These are phyloP conservation scores for Dipus sagitta DNA, from an alignment of 2,797 vertebrate species.

Conservation along the genomic window DNA sequence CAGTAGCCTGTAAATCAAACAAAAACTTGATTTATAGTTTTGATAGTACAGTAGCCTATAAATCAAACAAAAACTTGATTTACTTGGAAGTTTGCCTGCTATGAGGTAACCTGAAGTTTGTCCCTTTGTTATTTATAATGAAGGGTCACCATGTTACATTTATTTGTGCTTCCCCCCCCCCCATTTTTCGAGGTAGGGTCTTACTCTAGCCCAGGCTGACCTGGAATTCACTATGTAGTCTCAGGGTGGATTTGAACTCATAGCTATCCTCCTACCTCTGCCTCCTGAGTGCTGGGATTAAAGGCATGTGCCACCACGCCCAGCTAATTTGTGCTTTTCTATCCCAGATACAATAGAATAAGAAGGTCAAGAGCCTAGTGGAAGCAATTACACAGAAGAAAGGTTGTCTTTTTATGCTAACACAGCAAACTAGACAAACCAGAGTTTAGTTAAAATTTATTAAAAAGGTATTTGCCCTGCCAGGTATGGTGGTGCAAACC, in stretches of 20 bases:
- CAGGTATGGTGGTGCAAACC: background rate
- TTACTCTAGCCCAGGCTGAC: no score
- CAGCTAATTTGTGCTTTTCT: no score
- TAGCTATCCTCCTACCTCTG: no score
- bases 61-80: background rate
- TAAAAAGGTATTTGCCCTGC: conserved; percentile 17
- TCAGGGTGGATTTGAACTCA: no score
- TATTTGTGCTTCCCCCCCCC: background rate
- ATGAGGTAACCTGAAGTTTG: background rate
- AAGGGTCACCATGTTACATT: background rate
- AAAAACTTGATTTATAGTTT: conserved; percentile 4
- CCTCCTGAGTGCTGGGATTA: no score
- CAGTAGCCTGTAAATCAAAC: background rate
- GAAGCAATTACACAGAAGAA: background rate
- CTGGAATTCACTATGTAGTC: no score
- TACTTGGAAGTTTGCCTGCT: background rate
- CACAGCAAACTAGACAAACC: conserved; percentile 35
- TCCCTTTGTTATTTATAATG: background rate
- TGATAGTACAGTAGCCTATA: background rate
- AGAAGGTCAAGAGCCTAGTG: background rate
- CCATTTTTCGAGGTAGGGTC: no score
- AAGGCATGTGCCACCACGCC: no score
- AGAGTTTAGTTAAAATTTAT: conserved; percentile 43
- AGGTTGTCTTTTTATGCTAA: background rate
- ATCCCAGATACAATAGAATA: background rate